Evolutionary conservation across 2,797 vertebrate species (phyloP).

Genomic region (Orestias chungarensis): DNA sequence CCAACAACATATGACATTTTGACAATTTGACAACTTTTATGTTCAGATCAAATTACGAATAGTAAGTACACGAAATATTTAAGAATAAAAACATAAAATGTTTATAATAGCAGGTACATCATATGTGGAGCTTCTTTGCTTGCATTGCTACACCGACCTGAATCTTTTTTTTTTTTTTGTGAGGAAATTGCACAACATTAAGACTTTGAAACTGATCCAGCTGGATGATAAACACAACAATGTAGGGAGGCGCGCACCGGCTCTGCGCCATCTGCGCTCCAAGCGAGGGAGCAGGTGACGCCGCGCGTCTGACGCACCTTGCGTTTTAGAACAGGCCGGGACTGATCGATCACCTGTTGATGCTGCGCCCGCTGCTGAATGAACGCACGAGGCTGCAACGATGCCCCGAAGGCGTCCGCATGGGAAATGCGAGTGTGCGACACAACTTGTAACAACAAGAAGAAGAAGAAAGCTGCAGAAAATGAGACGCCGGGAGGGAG

Average conservation of each 20-base stretch:
- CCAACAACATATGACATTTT: not conserved
- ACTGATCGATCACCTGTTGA: slow-evolving; percentile 47
- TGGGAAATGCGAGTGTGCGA: not conserved
- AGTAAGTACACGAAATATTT: not conserved
- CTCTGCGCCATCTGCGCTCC: slow-evolving; percentile 3
- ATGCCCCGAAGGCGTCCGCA: not conserved
- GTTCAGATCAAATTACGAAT: not conserved
- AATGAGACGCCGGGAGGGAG: not conserved
- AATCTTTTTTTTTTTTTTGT: too few species aligned
- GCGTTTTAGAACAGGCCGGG: not conserved
- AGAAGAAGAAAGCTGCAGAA: not conserved
- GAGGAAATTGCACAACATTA: not conserved
- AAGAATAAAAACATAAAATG: too few species aligned
- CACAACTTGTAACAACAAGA: not conserved
- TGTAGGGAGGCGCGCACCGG: not conserved
- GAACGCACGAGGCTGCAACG: not conserved
- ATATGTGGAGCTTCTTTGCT: not conserved
- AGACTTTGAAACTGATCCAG: not conserved
- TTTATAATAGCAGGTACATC: too few species aligned
- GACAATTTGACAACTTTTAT: not conserved
- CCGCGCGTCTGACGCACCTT: not conserved
- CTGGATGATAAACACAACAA: not conserved
- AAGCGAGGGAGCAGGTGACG: not conserved
- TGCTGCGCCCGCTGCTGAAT: not conserved
- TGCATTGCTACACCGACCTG: too few species aligned